phyloP scores from a whole-genome alignment of 1,140 invertebrate genomes.

The Elysia chlorotica region DNA sequence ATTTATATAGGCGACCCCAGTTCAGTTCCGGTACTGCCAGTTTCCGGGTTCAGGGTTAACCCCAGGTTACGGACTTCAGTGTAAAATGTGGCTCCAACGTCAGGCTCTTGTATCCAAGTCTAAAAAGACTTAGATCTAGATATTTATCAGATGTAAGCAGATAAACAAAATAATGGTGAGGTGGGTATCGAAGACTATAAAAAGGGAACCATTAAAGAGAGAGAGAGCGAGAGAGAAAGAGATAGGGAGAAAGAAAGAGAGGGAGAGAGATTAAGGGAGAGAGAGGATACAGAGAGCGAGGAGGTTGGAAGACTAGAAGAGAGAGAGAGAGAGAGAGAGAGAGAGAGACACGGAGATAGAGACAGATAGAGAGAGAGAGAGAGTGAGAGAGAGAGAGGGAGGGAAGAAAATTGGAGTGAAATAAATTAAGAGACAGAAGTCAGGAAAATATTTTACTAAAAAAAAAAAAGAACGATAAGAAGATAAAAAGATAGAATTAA shows the following conservation, averaged over 20 bases:
- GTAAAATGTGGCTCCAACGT: too few relatives aligned
- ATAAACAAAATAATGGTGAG: too few relatives aligned
- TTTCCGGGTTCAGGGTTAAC: too few relatives aligned
- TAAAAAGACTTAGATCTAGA: too few relatives aligned
- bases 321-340: neutral
- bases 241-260: neutral
- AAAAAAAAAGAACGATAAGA: neutral
- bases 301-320: neutral
- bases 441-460: neutral
- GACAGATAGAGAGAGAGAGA: neutral
- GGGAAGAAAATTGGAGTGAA: neutral
- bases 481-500: neutral
- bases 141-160: too few relatives aligned
- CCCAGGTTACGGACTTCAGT: too few relatives aligned
- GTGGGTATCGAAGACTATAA: too few relatives aligned
- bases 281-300: neutral
- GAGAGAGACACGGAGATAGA: neutral
- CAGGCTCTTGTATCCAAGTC: too few relatives aligned
- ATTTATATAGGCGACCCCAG: too few relatives aligned
- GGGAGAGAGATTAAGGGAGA: neutral
- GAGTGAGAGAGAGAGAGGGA: slow-evolving; percentile 1
- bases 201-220: too few relatives aligned
- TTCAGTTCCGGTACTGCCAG: too few relatives aligned
- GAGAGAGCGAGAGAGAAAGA: neutral
- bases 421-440: neutral